Evolutionary conservation across 1,140 invertebrate species (phyloP), one percentile per base, ranked within the genome.

Genomic region (Pemphigus obesinymphae): DNA sequence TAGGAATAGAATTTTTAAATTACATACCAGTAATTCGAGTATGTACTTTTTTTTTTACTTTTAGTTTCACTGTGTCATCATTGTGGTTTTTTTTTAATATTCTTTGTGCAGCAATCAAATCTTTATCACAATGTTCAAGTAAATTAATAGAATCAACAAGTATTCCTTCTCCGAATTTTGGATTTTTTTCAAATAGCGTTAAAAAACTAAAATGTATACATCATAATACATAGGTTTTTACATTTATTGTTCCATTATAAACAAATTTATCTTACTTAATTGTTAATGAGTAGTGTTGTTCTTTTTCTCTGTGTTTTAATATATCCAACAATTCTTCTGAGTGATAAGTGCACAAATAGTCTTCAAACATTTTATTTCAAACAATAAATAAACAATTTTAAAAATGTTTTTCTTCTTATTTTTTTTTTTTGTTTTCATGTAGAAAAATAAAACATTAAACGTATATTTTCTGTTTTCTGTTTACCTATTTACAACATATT

Each of bases 21-120:
- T 50, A 82, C 84, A 45, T 83, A 84, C 88, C 88, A 83, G 86
- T 88, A 15, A 90, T 85, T 84, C 92, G 87, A 55, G 90, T 89
- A 87, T 91, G 91, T 82, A 94, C 89, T 87, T 91, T 92, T 80
- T 85, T 86, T 86, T 95, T 95, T 7, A 93, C 82, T 55, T 82
- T 85, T 45, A 85, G 85, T 82, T 86, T 85, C 50, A 84, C 37
- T 53, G 85, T 76, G 6, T 85, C 63, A 66, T 86, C 86, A 85
- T 89, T 86, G 37, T 87, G 82, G 73, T 86, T 83, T 82, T 89
- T 87, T 75, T 88, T 85, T n/a, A 93, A 85, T 82, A 87, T 85
- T 85, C 89, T 87, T 85, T 93, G 91, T 31, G 90, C 91, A 84
- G 88, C 86, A 26, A 91, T 85, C 20, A 91, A 88, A 82, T 90